Evolutionary conservation across 2,113 vertebrate genomes (phyloP).

Genomic region (Eleginops maclovinus): DNA sequence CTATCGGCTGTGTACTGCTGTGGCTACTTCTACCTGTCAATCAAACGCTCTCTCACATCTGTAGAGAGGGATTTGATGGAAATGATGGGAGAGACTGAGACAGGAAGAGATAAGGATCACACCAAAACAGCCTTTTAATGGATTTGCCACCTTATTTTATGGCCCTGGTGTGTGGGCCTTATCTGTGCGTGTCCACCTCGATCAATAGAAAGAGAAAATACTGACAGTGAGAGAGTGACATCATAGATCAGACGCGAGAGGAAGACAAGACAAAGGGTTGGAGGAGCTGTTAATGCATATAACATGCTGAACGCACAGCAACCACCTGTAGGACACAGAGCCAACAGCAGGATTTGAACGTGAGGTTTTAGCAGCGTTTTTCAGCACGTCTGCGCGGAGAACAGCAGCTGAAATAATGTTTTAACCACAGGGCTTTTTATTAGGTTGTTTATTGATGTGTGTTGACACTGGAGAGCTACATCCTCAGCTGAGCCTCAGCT

Average conservation of each 20-base stretch:
- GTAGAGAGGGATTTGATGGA: constrained; percentile 52
- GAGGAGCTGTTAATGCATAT: not conserved
- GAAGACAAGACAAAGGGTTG: constrained; percentile 17
- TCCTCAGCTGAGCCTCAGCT: constrained; percentile 55
- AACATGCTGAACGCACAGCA: constrained; percentile 8
- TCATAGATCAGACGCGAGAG: constrained; percentile 5
- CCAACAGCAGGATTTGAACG: constrained; percentile 5
- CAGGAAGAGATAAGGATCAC: constrained; percentile 36
- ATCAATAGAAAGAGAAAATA: constrained; percentile 24
- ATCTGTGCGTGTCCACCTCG: constrained; percentile 4
- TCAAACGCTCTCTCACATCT: constrained; percentile 58
- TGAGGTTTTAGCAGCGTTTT: constrained; percentile 37
- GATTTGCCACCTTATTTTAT: constrained; percentile 36
- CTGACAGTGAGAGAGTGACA: not conserved
- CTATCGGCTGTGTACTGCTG: constrained; percentile 57
- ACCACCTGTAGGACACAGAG: constrained; percentile 45
- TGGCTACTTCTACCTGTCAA: constrained; percentile 62
- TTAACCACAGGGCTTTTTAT: constrained; percentile 70
- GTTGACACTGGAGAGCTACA: constrained; percentile 74
- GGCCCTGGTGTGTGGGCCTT: constrained; percentile 14
- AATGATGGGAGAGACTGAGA: constrained; percentile 50
- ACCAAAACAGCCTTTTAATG: constrained; percentile 33
- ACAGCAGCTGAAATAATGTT: constrained; percentile 65
- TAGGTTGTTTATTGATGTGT: constrained; percentile 77
- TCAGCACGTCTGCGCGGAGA: constrained; percentile 36